Conservation (phyloP, 2,888 invertebrate genomes). For the Abrostola tripartita region DNA sequence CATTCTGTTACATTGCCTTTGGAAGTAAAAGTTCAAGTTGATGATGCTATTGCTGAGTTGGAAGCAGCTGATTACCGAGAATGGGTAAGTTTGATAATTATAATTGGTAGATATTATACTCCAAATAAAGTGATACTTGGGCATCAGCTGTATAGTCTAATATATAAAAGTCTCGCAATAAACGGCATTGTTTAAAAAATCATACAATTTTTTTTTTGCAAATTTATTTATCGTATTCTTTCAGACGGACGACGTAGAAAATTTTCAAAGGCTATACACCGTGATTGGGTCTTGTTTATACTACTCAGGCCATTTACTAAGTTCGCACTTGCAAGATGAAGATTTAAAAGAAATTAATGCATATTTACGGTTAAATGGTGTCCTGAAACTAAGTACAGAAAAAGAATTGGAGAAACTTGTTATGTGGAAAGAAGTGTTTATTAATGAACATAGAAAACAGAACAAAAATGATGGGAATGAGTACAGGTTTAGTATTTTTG, state of each 20-base stretch:
- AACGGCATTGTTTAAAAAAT: too few species aligned
- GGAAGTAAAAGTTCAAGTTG: slow-evolving; percentile 94
- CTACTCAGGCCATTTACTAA: slow-evolving; percentile 91
- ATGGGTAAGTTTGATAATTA: slow-evolving; percentile 89
- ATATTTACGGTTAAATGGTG: slow-evolving; percentile 92
- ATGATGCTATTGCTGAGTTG: slow-evolving; percentile 95
- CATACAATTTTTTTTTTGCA: neutral
- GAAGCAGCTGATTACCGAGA: slow-evolving; percentile 97
- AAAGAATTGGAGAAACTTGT: slow-evolving; percentile 92
- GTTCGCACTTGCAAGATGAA: slow-evolving; percentile 92
- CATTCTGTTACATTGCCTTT: slow-evolving; percentile 91
- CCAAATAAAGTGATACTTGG: too few species aligned
- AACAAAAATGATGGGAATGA: slow-evolving; percentile 73
- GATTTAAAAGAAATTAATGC: slow-evolving; percentile 93
- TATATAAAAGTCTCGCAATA: too few species aligned
- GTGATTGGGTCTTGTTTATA: slow-evolving; percentile 90
- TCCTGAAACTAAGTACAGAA: slow-evolving; percentile 90
- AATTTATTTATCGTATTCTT: slow-evolving; percentile 51
- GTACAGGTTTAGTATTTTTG: slow-evolving; percentile 65
- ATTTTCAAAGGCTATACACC: slow-evolving; percentile 91
- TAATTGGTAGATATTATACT: neutral
- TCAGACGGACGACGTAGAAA: slow-evolving; percentile 93
- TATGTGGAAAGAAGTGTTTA: slow-evolving; percentile 93
- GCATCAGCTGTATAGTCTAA: too few species aligned
- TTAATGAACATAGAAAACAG: slow-evolving; percentile 80